Conservation (phyloP, 2,797 vertebrate genomes). For the Chromis chromis region DNA sequence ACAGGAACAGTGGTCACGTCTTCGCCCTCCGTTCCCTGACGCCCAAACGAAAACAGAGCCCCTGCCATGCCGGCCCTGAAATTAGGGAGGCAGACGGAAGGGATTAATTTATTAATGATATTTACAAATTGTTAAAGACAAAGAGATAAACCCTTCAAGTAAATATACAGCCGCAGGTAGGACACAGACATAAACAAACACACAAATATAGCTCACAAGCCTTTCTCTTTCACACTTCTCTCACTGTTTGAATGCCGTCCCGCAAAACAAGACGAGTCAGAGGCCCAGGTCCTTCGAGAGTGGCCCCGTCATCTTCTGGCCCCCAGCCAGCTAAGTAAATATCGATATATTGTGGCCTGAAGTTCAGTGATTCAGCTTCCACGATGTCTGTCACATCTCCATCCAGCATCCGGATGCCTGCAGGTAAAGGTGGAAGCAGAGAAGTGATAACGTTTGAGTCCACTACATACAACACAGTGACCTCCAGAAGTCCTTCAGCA, state of each 20-base stretch:
- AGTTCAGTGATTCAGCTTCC: slow-evolving; percentile 93
- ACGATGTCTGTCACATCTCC: slow-evolving; percentile 96
- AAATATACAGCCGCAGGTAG: slow-evolving; percentile 50
- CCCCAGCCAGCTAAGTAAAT: slow-evolving; percentile 97
- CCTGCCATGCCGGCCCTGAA: slow-evolving; percentile 87
- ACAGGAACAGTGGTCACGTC: slow-evolving; percentile 94
- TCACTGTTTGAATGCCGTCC: slow-evolving; percentile 85
- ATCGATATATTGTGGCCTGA: slow-evolving; percentile 92
- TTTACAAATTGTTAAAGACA: slow-evolving; percentile 43
- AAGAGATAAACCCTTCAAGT: slow-evolving; percentile 42
- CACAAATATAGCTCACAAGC: neutral
- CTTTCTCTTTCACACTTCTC: slow-evolving; percentile 21
- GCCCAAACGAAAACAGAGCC: slow-evolving; percentile 97
- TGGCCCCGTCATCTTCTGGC: slow-evolving; percentile 93
- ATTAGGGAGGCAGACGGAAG: slow-evolving; percentile 38
- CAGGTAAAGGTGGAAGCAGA: neutral
- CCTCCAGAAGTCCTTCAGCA: slow-evolving; percentile 47
- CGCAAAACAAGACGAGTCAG: slow-evolving; percentile 91
- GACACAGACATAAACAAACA: slow-evolving; percentile 31
- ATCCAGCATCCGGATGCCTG: slow-evolving; percentile 94
- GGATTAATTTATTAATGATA: slow-evolving; percentile 54
- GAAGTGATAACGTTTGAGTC: slow-evolving; percentile 3
- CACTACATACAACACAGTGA: neutral
- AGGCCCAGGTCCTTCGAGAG: slow-evolving; percentile 93
- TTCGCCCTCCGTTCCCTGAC: slow-evolving; percentile 92